Percentiles rank a stretch among this genome's conserved stretches.
These are phyloP conservation scores for Etia nguti DNA, from an alignment of 2,113 vertebrate species.

Conservation along the genomic window DNA sequence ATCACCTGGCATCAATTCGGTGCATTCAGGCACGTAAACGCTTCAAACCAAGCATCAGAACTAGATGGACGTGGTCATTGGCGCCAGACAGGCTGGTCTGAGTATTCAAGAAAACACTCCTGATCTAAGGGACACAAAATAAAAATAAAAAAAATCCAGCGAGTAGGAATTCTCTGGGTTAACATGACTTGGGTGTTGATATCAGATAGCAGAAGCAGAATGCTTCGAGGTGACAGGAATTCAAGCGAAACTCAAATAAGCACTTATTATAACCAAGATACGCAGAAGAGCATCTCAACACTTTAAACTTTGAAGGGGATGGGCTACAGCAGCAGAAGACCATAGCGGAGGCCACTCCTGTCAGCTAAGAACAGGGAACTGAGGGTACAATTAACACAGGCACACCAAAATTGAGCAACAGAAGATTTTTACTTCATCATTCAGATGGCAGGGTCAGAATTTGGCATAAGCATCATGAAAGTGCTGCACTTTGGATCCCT, in stretches of 20 bases:
- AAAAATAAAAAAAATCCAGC: not conserved
- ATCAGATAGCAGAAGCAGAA: not conserved
- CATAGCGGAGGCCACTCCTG: not conserved
- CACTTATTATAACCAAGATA: not conserved
- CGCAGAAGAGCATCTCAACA: not conserved
- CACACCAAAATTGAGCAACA: not conserved
- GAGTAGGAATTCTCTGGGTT: not conserved
- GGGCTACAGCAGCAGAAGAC: not conserved
- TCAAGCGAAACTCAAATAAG: not conserved
- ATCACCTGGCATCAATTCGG: not conserved
- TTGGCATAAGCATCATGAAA: not conserved
- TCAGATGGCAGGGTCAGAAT: not conserved
- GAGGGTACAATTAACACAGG: not conserved
- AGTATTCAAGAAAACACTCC: not conserved
- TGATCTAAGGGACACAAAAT: not conserved
- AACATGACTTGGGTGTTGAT: not conserved
- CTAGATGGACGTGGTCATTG: not conserved
- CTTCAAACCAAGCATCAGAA: not conserved
- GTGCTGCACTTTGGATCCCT: not conserved
- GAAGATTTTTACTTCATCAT: not conserved
- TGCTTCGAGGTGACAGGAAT: not conserved
- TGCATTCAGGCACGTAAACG: not conserved
- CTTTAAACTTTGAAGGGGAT: not conserved
- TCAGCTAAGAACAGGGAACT: not conserved
- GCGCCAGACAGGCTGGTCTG: not conserved